A percentile compares a stretch with the other conserved stretches of the same genome.
phyloP scores from a whole-genome alignment of 2,797 vertebrate genomes.

The Rhynchonycteris naso region DNA sequence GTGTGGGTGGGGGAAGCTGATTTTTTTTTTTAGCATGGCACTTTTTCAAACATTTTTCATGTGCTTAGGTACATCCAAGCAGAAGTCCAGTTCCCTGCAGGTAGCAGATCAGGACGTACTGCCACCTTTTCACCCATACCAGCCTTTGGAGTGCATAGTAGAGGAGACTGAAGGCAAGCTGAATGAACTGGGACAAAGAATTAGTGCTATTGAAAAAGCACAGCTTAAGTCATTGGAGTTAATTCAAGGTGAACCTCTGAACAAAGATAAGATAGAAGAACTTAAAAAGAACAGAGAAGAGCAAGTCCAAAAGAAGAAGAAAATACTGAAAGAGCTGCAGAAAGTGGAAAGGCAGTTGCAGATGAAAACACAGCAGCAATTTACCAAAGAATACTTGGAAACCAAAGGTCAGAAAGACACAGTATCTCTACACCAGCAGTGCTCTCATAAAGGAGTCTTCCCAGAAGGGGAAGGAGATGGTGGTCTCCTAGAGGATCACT shows the following conservation, averaged over 20 bases:
- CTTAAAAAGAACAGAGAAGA: slow-evolving; percentile 98
- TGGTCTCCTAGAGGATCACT: slow-evolving; percentile 89
- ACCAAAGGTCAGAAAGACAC: slow-evolving; percentile 97
- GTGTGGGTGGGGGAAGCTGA: slow-evolving; percentile 12
- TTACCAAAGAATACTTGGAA: slow-evolving; percentile 99
- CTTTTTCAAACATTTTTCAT: slow-evolving; percentile 91
- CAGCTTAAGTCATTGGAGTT: slow-evolving; percentile 98
- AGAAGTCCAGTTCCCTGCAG: slow-evolving; percentile 96
- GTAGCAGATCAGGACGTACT: slow-evolving; percentile 95
- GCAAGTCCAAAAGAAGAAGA: slow-evolving; percentile 99
- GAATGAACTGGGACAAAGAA: slow-evolving; percentile 99
- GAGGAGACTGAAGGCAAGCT: slow-evolving; percentile 99
- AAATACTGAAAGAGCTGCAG: slow-evolving; percentile 99
- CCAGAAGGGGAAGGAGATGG: slow-evolving; percentile 88
- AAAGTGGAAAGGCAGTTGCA: slow-evolving; percentile 99
- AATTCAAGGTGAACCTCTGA: slow-evolving; percentile 98
- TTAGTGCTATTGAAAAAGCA: slow-evolving; percentile 98
- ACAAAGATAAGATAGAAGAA: slow-evolving; percentile 99
- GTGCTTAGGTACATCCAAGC: slow-evolving; percentile 95
- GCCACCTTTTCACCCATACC: slow-evolving; percentile 97
- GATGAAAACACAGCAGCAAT: slow-evolving; percentile 99
- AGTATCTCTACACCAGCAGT: slow-evolving; percentile 88
- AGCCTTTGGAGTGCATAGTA: slow-evolving; percentile 99
- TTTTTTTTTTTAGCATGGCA: slow-evolving; percentile 84
- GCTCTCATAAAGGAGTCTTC: slow-evolving; percentile 90